phyloP scores from a whole-genome alignment of 1,140 invertebrate species.

The roundworm (Caenorhabditis elegans) region WBcel235 BX284603.4:9759501-9760000 shows the following conservation, averaged over 20 bases:
- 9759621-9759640: background rate
- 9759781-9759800: constrained; percentile 56
- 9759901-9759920: constrained; percentile 67
- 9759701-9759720: background rate
- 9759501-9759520: too few relatives aligned
- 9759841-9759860: constrained; percentile 68
- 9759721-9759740: constrained; percentile 34
- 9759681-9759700: background rate
- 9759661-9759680: constrained; percentile 13
- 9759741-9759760: constrained; percentile 17
- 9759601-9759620: background rate
- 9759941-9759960: constrained; percentile 67
- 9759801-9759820: constrained; percentile 55
- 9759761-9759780: constrained; percentile 45
- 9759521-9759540: background rate
- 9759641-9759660: constrained; percentile 13
- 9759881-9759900: constrained; percentile 66
- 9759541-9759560: constrained; percentile 1
- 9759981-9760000: background rate
- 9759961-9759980: constrained; percentile 65
- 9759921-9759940: constrained; percentile 67
- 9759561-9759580: background rate
- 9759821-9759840: constrained; percentile 67
- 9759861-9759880: constrained; percentile 67
- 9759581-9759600: background rate